Evolutionary conservation across 2,888 invertebrate species (phyloP).

Genomic region (Ptilodon capucinus): DNA sequence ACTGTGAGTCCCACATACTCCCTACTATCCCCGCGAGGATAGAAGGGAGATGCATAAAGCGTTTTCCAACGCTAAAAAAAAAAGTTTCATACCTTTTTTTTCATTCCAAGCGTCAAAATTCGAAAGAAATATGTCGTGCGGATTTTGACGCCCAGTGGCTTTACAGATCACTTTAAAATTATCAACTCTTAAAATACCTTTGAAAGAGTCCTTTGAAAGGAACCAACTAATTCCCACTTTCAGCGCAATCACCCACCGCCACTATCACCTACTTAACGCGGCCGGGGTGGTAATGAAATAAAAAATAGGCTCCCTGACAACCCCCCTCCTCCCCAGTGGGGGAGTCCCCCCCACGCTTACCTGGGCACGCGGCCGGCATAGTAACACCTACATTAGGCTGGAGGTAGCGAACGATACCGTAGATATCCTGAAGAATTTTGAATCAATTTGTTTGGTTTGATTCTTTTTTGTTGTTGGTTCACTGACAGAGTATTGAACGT

Average conservation of each 20-base stretch:
- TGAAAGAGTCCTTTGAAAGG: not conserved
- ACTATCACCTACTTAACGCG: slow-evolving; percentile 40
- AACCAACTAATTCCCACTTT: slow-evolving; percentile 1
- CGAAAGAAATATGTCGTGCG: too few relatives aligned
- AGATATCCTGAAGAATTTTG: not conserved
- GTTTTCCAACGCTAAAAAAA: too few relatives aligned
- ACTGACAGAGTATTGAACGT: too few relatives aligned
- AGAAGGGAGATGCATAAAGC: too few relatives aligned
- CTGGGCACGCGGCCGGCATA: slow-evolving; percentile 40
- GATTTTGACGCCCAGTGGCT: too few relatives aligned
- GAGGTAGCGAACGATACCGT: not conserved
- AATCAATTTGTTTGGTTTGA: too few relatives aligned
- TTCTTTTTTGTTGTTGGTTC: too few relatives aligned
- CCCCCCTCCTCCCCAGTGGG: slow-evolving; percentile 6
- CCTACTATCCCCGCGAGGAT: too few relatives aligned
- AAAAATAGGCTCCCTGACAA: slow-evolving; percentile 35
- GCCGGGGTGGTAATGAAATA: slow-evolving; percentile 45
- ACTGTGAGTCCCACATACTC: too few relatives aligned
- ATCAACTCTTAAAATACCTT: not conserved
- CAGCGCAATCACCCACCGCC: slow-evolving; percentile 19
- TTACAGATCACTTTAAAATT: too few relatives aligned
- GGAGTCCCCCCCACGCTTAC: slow-evolving; percentile 24
- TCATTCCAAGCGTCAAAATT: too few relatives aligned
- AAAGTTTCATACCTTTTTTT: too few relatives aligned
- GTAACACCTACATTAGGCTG: slow-evolving; percentile 32